Percentiles rank a stretch among this genome's conserved stretches.
phyloP scores from a whole-genome alignment of 2,888 invertebrate genomes.

The Cantharis flavilabris region DNA sequence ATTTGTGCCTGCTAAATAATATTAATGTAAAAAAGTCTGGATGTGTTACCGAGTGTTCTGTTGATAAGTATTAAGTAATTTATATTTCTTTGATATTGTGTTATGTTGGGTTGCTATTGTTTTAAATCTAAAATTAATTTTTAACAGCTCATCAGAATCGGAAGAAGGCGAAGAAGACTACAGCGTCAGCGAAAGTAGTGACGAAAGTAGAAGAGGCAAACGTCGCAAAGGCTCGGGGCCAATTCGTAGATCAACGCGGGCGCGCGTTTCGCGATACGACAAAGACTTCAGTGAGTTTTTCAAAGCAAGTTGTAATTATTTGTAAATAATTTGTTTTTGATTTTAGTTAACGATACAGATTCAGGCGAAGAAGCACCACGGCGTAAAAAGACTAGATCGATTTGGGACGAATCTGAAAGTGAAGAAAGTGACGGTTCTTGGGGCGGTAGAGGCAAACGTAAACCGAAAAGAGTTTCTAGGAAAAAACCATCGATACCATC shows the following conservation, averaged over 20 bases:
- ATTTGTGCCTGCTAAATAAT: no score
- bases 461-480: conserved; percentile 4
- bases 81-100: background rate
- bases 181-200: conserved; percentile 62
- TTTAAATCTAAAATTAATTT: background rate
- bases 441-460: conserved; percentile 53
- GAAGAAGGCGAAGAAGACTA: conserved; percentile 62
- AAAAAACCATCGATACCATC: conserved; percentile 19
- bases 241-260: conserved; percentile 61
- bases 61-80: no score
- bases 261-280: conserved; percentile 59
- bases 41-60: no score
- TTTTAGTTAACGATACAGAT: conserved; percentile 43
- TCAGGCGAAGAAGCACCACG: conserved; percentile 51
- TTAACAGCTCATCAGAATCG: conserved; percentile 47
- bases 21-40: no score
- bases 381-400: conserved; percentile 62
- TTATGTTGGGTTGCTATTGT: background rate
- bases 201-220: conserved; percentile 54
- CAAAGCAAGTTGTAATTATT: background rate
- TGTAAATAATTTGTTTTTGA: background rate
- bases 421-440: conserved; percentile 66
- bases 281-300: conserved; percentile 60
- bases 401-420: conserved; percentile 63
- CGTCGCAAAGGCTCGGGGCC: conserved; percentile 56